A percentile compares a stretch with the other conserved stretches of the same genome.
Evolutionary conservation across 2,888 invertebrate species (phyloP).

Genomic region (Lepidonotus clava): DNA sequence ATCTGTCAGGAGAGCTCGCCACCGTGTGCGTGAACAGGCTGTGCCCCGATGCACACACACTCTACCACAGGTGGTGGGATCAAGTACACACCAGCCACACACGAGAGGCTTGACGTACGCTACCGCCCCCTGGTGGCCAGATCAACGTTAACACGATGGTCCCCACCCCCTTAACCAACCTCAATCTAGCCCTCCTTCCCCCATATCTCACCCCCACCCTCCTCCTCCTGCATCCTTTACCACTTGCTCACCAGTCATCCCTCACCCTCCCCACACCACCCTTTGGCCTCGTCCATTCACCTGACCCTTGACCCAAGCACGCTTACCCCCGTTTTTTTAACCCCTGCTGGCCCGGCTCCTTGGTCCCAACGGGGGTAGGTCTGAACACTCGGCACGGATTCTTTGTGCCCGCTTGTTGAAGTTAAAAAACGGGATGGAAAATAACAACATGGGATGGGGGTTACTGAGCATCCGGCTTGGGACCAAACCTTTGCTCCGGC

Average conservation of each 20-base stretch:
- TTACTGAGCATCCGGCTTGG: background rate
- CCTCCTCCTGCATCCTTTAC: background rate
- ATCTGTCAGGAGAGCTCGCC: no score
- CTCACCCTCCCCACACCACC: no score
- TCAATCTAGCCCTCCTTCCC: background rate
- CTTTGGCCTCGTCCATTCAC: background rate
- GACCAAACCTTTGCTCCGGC: no score
- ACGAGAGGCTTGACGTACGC: no score
- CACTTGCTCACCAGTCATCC: background rate
- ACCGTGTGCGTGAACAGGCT: no score
- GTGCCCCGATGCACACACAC: no score
- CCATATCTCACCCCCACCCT: background rate
- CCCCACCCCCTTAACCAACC: background rate
- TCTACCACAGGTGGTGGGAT: no score
- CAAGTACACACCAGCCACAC: no score
- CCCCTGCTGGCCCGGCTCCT: background rate
- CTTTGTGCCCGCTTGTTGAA: background rate
- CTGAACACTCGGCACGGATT: background rate
- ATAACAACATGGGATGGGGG: background rate
- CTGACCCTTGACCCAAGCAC: background rate
- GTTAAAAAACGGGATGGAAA: background rate
- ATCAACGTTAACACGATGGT: background rate
- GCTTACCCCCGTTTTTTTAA: slow-evolving; percentile 1
- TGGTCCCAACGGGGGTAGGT: background rate
- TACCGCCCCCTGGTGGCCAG: background rate